Percentiles rank a stretch among this genome's conserved stretches.
Conservation (phyloP, 2,113 vertebrate genomes). For the Cyanocitta stelleri region DNA sequence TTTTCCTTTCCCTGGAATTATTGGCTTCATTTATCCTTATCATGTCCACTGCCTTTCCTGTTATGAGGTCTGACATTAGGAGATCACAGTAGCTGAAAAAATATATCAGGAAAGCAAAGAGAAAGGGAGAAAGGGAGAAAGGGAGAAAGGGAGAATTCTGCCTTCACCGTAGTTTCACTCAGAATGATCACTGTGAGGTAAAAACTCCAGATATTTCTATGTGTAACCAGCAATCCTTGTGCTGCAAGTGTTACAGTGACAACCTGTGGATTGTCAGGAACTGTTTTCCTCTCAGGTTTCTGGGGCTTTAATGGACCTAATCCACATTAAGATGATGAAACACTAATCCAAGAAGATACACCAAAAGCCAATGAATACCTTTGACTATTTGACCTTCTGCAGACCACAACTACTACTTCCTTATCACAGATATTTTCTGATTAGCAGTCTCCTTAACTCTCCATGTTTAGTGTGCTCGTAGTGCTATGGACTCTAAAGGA, state of each 20-base stretch:
- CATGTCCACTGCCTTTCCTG: not conserved
- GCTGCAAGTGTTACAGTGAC: not conserved
- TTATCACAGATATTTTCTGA: not conserved
- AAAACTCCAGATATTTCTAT: fast-evolving
- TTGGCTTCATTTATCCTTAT: not conserved
- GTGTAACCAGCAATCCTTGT: not conserved
- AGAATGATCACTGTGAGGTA: not conserved
- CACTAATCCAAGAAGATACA: not conserved
- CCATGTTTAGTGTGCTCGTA: fast-evolving
- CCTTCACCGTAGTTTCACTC: not conserved
- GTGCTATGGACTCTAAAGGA: not conserved
- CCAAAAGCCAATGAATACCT: not conserved
- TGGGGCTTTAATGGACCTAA: not conserved
- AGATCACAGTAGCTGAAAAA: not conserved
- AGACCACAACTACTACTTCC: not conserved
- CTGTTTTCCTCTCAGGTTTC: not conserved
- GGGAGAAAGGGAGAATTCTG: too few species aligned
- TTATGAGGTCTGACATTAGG: not conserved
- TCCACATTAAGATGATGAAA: not conserved
- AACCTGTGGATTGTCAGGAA: not conserved
- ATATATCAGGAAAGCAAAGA: not conserved
- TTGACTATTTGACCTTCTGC: not conserved
- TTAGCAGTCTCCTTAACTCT: not conserved
- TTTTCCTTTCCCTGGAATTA: not conserved
- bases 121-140: too few species aligned